Evolutionary conservation across 2,888 invertebrate species (phyloP), one percentile per base, ranked within the genome.

Genomic region (Zaprionus lineosus): DNA sequence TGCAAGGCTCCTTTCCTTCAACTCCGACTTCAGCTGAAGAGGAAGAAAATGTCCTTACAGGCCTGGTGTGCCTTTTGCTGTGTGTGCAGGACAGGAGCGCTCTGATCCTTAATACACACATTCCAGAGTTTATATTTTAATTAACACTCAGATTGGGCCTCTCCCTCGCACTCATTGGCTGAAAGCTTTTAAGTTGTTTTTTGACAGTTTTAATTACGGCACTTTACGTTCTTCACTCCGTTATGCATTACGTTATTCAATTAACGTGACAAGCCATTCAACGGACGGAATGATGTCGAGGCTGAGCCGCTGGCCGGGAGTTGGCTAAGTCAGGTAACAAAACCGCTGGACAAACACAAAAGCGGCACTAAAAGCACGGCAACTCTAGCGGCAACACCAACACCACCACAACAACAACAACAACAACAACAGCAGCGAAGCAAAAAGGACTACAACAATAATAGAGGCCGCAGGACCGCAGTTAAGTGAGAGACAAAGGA

Each of bases 211-310:
- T 48, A 52, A 53, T 70, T 71, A 71, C 40, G 56, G 46, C 61
- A 56, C 56, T 66, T 71, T 57, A 70, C 62, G 69, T 66, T 52
- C 70, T 68, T 68, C 68, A 70, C 65, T 60, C 57, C 58, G 58
- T 40, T 57, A 57, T 59, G 40, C 59, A 50, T 58, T 68, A 68
- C 70, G 68, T 70, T 70, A 68, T 68, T 68, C 68, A 70, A 68
- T 68, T 68, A 68, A 56, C 60, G 70, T 70, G 70, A 55, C 55
- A 55, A 33, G 51, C 65, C 29, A 40, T 44, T 64, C 46, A 33
- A 39, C n/a, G n/a, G n/a, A n/a, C n/a, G 31, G 52, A 66, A 66
- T 36, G 47, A 60, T 51, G 18, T 12, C 8, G 8, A 6, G 9
- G 3, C 11, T 2, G 12, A 11, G 5, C n/a, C 24, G 5, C 3